phyloP scores from a whole-genome alignment of 2,888 invertebrate genomes.

The Acanthosepion lycidas region DNA sequence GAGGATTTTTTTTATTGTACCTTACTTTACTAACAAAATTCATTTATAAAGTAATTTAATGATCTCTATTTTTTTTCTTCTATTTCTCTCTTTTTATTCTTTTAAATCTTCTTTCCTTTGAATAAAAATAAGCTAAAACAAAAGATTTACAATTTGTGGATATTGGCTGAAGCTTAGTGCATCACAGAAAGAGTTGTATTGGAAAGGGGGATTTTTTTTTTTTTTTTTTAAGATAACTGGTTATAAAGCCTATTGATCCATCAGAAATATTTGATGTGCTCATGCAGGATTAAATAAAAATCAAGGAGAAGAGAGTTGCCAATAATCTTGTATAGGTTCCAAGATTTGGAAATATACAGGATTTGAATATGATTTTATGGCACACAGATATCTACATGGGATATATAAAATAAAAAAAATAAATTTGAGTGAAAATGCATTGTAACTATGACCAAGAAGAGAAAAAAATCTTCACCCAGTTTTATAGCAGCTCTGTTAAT shows the following conservation, averaged over 20 bases:
- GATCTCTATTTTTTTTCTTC: neutral
- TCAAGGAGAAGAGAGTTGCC: neutral
- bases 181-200: neutral
- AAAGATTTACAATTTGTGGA: neutral
- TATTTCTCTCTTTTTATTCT: neutral
- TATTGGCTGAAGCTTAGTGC: neutral
- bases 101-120: neutral
- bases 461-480: too few relatives aligned
- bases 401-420: too few relatives aligned
- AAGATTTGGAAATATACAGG: neutral
- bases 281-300: neutral
- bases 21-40: neutral
- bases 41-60: neutral
- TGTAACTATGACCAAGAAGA: too few relatives aligned
- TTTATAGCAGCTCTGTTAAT: too few relatives aligned
- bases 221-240: neutral
- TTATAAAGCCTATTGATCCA: constrained; percentile 16
- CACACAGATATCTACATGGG: too few relatives aligned
- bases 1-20: neutral
- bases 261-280: neutral
- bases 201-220: neutral
- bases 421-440: too few relatives aligned
- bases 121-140: neutral
- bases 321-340: neutral
- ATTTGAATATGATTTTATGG: neutral